Percentiles rank a stretch among this genome's conserved stretches.
Evolutionary conservation across 35 echinoderm and acorn worm genomes (phyloP).

Genomic region (Nesometra sesokonis): DNA sequence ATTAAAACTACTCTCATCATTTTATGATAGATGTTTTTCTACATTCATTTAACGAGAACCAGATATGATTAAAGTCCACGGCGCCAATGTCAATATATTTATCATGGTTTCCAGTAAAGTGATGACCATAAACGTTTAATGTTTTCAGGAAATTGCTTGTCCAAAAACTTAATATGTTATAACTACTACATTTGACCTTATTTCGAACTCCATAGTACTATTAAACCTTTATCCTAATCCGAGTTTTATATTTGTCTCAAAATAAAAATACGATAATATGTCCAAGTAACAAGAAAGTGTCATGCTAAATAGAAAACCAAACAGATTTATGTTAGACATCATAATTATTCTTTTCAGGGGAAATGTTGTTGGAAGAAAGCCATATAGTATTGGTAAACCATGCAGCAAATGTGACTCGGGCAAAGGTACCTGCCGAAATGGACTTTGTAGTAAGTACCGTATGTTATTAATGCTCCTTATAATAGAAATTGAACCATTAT

Average conservation of each 20-base stretch:
- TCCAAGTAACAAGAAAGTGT: neutral
- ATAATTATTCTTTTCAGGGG: conserved; percentile 27
- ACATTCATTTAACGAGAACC: no score
- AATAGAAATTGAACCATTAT: no score
- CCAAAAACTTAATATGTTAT: neutral
- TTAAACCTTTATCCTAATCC: no score
- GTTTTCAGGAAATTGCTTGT: neutral
- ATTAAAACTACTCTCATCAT: no score
- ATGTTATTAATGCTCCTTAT: neutral
- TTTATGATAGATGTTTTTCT: no score
- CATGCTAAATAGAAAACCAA: neutral
- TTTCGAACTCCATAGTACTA: neutral
- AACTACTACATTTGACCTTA: neutral
- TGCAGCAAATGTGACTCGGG: conserved; percentile 75
- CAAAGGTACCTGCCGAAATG: conserved; percentile 58
- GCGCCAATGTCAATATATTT: no score
- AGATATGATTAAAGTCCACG: no score
- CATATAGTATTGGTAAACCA: conserved; percentile 64
- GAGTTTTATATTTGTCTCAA: no score
- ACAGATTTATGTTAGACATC: neutral
- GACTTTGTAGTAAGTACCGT: conserved; percentile 71
- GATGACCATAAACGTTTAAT: neutral
- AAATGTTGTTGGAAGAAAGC: conserved; percentile 43
- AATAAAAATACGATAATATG: neutral
- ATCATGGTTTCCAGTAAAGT: no score